A percentile compares a stretch with the other conserved stretches of the same genome.
These are phyloP conservation scores for Chouioia cunea DNA, from an alignment of 2,888 invertebrate genomes.

Conservation along the genomic window DNA sequence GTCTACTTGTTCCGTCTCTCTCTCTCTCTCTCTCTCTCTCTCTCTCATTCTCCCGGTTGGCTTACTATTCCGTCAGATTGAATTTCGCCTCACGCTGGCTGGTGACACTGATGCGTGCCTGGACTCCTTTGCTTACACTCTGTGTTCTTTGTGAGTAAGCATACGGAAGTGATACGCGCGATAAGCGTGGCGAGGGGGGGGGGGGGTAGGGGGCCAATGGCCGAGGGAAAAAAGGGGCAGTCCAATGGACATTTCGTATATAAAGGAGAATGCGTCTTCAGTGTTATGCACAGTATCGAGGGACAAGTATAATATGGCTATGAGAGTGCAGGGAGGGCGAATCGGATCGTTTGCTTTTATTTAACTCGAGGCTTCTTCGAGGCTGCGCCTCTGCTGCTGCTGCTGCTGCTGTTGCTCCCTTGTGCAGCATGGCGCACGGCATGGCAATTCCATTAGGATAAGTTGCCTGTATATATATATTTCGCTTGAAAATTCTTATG, in stretches of 20 bases:
- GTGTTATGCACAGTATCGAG: slow-evolving; percentile 10
- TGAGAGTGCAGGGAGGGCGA: slow-evolving; percentile 33
- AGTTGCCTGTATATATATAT: slow-evolving; percentile 49
- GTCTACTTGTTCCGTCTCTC: background rate
- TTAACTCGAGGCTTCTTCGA: slow-evolving; percentile 52
- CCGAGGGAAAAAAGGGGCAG: slow-evolving; percentile 18
- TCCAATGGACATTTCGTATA: slow-evolving; percentile 8
- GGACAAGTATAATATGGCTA: slow-evolving; percentile 17
- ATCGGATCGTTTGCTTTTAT: slow-evolving; percentile 59
- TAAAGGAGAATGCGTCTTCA: slow-evolving; percentile 21
- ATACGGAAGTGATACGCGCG: slow-evolving; percentile 28
- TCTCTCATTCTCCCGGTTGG: background rate
- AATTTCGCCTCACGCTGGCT: slow-evolving; percentile 55
- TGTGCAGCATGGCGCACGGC: slow-evolving; percentile 47
- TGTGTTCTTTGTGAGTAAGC: slow-evolving; percentile 15
- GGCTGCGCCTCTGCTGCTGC: background rate
- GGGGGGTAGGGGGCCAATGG: slow-evolving; percentile 10
- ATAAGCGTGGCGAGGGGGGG: slow-evolving; percentile 39
- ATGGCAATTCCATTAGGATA: slow-evolving; percentile 64
- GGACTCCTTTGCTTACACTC: slow-evolving; percentile 27
- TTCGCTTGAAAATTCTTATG: slow-evolving; percentile 1
- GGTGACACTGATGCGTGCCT: slow-evolving; percentile 47
- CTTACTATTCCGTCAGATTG: slow-evolving; percentile 57
- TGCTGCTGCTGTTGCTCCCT: slow-evolving; percentile 41
- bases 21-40: background rate